Evolutionary conservation across 2,113 vertebrate species (phyloP).

Genomic region (Anarhynchus alexandrinus): DNA sequence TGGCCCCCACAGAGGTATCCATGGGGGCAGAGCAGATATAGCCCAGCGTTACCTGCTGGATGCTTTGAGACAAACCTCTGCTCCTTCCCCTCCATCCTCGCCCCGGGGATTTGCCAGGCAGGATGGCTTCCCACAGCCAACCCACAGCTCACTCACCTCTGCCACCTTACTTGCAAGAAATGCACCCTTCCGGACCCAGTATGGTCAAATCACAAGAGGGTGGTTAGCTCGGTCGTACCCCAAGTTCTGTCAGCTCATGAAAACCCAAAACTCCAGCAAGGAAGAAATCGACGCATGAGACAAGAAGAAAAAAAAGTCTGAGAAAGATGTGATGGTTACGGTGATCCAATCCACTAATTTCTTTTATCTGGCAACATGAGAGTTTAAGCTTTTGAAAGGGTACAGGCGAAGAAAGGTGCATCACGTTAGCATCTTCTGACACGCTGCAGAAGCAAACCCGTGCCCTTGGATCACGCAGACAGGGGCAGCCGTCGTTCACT

Average conservation of each 20-base stretch:
- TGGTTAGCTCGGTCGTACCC: not conserved
- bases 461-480: accelerated
- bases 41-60: accelerated
- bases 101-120: not conserved
- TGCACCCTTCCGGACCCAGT: not conserved
- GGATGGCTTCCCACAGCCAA: not conserved
- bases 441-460: not conserved
- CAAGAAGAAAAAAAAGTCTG: not conserved
- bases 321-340: not conserved
- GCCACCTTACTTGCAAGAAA: not conserved
- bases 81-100: not conserved
- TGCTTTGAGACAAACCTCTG: not conserved
- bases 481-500: not conserved
- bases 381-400: not conserved
- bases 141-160: not conserved
- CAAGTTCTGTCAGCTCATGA: not conserved
- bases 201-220: not conserved
- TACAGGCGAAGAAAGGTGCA: not conserved
- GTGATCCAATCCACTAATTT: not conserved
- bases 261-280: not conserved
- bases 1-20: not conserved
- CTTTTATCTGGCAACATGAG: not conserved
- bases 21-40: not conserved
- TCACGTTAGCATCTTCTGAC: not conserved
- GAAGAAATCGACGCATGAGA: not conserved